A percentile compares a stretch with the other conserved stretches of the same genome.
Conservation (phyloP, 2,888 invertebrate species). For the Mesochorus sp. region DNA sequence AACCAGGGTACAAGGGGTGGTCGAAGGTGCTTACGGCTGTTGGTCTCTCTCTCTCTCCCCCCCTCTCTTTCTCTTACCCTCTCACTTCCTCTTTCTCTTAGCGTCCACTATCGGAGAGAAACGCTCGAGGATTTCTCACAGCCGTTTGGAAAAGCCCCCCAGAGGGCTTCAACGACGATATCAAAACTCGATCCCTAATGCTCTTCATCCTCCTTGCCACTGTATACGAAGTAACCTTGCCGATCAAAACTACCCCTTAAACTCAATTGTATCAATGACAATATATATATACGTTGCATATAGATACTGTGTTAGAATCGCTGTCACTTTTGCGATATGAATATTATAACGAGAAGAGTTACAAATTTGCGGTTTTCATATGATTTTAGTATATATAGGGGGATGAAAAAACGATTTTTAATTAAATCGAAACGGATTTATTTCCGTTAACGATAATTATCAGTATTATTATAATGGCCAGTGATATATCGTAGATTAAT, state of each 20-base stretch:
- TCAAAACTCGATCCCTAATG: slow-evolving; percentile 49
- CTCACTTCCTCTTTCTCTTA: slow-evolving; percentile 18
- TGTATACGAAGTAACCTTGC: neutral
- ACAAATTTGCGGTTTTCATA: too few species aligned
- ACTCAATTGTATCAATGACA: slow-evolving; percentile 4
- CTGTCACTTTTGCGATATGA: too few species aligned
- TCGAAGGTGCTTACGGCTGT: slow-evolving; percentile 38
- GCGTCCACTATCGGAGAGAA: neutral
- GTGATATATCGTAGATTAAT: too few species aligned
- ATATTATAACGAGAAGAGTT: too few species aligned
- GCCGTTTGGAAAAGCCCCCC: slow-evolving; percentile 40
- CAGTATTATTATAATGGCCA: too few species aligned
- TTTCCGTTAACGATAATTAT: too few species aligned
- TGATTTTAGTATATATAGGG: too few species aligned
- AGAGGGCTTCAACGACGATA: slow-evolving; percentile 41
- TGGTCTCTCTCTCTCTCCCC: slow-evolving; percentile 12
- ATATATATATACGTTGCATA: neutral
- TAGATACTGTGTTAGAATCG: too few species aligned
- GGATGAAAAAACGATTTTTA: too few species aligned
- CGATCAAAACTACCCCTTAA: slow-evolving; percentile 13
- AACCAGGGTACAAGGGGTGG: slow-evolving; percentile 16
- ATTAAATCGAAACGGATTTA: neutral
- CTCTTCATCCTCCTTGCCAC: slow-evolving; percentile 18
- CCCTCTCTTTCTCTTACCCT: slow-evolving; percentile 6
- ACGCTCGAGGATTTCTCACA: slow-evolving; percentile 48